phyloP scores from a whole-genome alignment of 37 sponge, comb jelly and placozoan genomes.

The Cladorhizidae sp. region DNA sequence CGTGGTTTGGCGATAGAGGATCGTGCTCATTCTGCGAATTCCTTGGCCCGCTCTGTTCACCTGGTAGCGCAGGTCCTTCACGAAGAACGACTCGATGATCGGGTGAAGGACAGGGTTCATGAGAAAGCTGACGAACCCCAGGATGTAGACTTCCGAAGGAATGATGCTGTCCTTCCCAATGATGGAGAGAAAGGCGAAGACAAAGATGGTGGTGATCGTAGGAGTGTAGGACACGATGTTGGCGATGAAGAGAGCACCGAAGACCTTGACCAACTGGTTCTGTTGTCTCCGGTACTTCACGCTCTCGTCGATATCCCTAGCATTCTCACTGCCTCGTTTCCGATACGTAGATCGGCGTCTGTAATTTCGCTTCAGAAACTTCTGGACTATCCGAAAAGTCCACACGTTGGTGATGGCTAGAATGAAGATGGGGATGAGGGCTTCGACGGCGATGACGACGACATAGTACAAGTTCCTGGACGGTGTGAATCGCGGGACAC shows the following conservation, averaged over 20 bases:
- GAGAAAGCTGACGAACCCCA: constrained; percentile 66
- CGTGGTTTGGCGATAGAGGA: constrained; percentile 21
- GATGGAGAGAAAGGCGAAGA: background rate
- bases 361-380: constrained; percentile 46
- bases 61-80: constrained; percentile 58
- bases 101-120: constrained; percentile 64
- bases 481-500: constrained; percentile 59
- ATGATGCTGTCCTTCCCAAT: constrained; percentile 11
- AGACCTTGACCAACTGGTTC: constrained; percentile 58
- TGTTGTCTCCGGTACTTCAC: constrained; percentile 59
- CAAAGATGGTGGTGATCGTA: constrained; percentile 32
- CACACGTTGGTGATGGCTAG: constrained; percentile 56
- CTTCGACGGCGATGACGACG: constrained; percentile 30
- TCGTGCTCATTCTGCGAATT: constrained; percentile 15
- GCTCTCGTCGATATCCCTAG: constrained; percentile 17
- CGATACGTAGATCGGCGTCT: constrained; percentile 13
- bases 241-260: constrained; percentile 63
- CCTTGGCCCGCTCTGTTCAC: constrained; percentile 16
- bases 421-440: constrained; percentile 53
- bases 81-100: constrained; percentile 77
- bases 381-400: constrained; percentile 58
- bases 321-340: background rate
- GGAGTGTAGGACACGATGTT: constrained; percentile 64
- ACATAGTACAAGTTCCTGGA: constrained; percentile 47
- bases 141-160: constrained; percentile 49